These are phyloP conservation scores for Carterocephalus palaemon DNA, from an alignment of 2,888 invertebrate genomes.

Conservation along the genomic window DNA sequence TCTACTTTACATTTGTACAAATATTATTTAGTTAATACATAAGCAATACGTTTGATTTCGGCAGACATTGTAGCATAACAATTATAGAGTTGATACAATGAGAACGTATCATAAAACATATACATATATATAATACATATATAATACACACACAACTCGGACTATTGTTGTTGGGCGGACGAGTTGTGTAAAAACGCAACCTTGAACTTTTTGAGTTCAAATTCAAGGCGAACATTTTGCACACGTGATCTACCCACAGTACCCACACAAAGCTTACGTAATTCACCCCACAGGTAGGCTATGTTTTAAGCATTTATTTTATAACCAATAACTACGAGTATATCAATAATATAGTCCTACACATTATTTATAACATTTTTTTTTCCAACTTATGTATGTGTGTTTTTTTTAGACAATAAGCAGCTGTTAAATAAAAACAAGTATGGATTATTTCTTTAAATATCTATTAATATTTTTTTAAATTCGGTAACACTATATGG, in stretches of 20 bases:
- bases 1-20: no score
- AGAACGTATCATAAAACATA: no score
- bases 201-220: constrained; percentile 75
- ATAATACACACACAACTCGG: constrained; percentile 43
- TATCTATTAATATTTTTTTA: no score
- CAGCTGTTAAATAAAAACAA: background rate
- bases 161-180: constrained; percentile 55
- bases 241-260: constrained; percentile 55
- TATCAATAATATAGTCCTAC: background rate
- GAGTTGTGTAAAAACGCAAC: constrained; percentile 67
- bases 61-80: no score
- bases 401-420: background rate
- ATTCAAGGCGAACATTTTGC: constrained; percentile 63
- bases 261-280: constrained; percentile 55
- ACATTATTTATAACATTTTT: background rate
- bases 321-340: no score
- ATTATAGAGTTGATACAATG: no score
- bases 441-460: no score
- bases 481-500: no score
- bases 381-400: background rate
- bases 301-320: no score
- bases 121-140: constrained; percentile 32
- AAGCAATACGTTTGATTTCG: constrained; percentile 24
- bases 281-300: constrained; percentile 37
- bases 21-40: constrained; percentile 29